These are phyloP conservation scores for Virgularia gustaviana DNA, from an alignment of 92 coral and sea anemone species.

Conservation along the genomic window DNA sequence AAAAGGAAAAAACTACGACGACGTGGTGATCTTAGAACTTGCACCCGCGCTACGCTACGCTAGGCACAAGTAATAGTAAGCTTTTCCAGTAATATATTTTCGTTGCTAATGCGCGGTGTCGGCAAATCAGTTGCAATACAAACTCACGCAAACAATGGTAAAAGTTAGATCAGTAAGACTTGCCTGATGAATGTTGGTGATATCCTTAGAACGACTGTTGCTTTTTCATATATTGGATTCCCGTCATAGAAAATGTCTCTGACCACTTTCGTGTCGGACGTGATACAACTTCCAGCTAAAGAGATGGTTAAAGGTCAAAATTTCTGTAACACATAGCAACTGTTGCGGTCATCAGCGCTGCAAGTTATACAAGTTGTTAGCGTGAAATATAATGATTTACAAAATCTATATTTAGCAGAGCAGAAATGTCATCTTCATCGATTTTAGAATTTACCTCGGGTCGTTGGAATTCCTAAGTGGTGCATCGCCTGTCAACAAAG, in stretches of 20 bases:
- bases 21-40: too few relatives aligned
- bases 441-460: constrained; percentile 97
- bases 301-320: not conserved
- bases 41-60: too few relatives aligned
- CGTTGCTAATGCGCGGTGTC: too few relatives aligned
- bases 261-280: constrained; percentile 82
- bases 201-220: constrained; percentile 78
- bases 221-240: constrained; percentile 73
- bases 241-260: constrained; percentile 89
- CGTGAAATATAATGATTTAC: too few relatives aligned
- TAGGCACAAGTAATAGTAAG: too few relatives aligned
- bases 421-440: too few relatives aligned
- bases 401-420: not conserved
- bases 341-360: not conserved
- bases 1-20: too few relatives aligned
- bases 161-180: too few relatives aligned
- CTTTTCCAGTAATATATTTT: too few relatives aligned
- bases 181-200: constrained; percentile 96
- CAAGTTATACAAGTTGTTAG: too few relatives aligned
- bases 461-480: constrained; percentile 88
- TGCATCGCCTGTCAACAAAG: constrained; percentile 75
- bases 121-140: too few relatives aligned
- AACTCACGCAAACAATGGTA: too few relatives aligned
- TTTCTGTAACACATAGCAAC: not conserved
- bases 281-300: constrained; percentile 87